Percentiles rank a stretch among this genome's conserved stretches.
These are phyloP conservation scores for Balanococcus diminutus DNA, from an alignment of 2,888 invertebrate species.

Conservation along the genomic window DNA sequence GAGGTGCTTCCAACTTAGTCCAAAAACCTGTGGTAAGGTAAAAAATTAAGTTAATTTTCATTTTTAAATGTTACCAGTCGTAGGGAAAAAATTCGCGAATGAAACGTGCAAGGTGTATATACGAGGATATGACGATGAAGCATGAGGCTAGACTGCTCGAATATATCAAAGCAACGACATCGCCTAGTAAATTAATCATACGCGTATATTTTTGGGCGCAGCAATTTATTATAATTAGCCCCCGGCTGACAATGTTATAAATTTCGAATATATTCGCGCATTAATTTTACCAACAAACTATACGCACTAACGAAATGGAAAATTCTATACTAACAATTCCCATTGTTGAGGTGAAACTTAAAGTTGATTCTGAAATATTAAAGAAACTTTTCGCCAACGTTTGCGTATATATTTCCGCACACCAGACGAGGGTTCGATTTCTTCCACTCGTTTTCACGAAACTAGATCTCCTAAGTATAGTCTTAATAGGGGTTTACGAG, in stretches of 20 bases:
- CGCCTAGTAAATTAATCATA: constrained; percentile 22
- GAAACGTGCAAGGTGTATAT: too few relatives aligned
- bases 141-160: constrained; percentile 9
- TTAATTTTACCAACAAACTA: neutral
- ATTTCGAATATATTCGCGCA: constrained; percentile 9
- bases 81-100: neutral
- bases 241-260: constrained; percentile 2
- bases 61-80: neutral
- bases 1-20: neutral
- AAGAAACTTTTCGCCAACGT: neutral
- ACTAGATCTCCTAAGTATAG: neutral
- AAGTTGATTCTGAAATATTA: constrained; percentile 19
- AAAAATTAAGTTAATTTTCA: neutral
- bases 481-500: neutral
- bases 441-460: neutral
- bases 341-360: constrained; percentile 16
- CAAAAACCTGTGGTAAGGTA: neutral
- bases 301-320: neutral
- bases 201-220: neutral
- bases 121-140: neutral
- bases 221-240: constrained; percentile 27
- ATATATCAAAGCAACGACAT: constrained; percentile 20
- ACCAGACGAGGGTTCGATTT: neutral
- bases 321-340: constrained; percentile 9
- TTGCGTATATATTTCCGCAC: neutral